Percentiles rank a stretch among this genome's conserved stretches.
Conservation (phyloP, 2,113 vertebrate genomes). For the Thinocorus orbignyianus region DNA sequence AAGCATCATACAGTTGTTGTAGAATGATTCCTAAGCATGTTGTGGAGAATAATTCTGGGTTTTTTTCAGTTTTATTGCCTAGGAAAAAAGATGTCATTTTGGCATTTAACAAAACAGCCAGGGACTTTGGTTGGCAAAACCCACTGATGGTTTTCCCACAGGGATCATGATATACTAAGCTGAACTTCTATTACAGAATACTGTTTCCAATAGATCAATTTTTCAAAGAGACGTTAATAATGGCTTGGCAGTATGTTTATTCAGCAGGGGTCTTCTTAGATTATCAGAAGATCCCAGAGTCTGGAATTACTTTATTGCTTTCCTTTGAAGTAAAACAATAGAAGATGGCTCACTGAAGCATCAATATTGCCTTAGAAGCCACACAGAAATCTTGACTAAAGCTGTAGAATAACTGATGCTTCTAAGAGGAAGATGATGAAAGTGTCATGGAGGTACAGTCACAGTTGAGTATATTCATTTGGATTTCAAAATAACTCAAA, state of each 20-base stretch:
- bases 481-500: not conserved
- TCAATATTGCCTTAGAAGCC: not conserved
- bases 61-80: not conserved
- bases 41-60: not conserved
- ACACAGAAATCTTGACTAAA: not conserved
- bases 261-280: not conserved
- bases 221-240: not conserved
- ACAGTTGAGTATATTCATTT: not conserved
- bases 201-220: not conserved
- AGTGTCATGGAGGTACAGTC: not conserved
- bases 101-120: not conserved
- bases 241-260: not conserved
- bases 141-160: not conserved
- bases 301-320: not conserved
- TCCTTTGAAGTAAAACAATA: not conserved
- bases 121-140: not conserved
- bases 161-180: not conserved
- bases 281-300: not conserved
- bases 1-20: not conserved
- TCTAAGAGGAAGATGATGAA: not conserved
- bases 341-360: not conserved
- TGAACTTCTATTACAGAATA: not conserved
- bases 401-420: not conserved
- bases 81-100: not conserved
- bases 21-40: not conserved